Evolutionary conservation across 1,140 invertebrate genomes (phyloP).

Genomic region (Macrosteles quadrilineatus): DNA sequence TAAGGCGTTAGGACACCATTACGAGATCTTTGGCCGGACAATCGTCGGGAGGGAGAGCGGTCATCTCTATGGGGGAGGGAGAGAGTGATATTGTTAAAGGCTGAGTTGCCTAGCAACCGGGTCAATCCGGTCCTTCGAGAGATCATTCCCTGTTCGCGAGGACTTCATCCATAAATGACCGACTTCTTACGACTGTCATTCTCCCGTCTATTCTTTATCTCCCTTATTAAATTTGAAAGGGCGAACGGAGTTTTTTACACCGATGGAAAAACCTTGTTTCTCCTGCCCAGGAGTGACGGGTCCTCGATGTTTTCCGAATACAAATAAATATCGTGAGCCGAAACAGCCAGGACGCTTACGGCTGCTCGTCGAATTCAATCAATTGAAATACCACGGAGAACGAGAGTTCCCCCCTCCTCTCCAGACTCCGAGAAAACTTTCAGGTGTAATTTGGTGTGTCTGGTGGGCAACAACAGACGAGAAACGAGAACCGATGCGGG

Average conservation of each 20-base stretch:
- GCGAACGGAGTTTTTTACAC: not conserved
- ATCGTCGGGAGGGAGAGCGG: not conserved
- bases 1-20: constrained; percentile 16
- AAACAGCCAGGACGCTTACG: not conserved
- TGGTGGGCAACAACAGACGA: not conserved
- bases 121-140: constrained; percentile 15
- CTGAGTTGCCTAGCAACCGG: constrained; percentile 2
- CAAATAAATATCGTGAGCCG: no score
- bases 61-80: not conserved
- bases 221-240: constrained; percentile 3
- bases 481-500: not conserved
- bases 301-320: no score
- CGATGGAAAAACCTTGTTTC: not conserved
- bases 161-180: constrained; percentile 14
- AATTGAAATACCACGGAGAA: constrained; percentile 2
- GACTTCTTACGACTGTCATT: constrained; percentile 14
- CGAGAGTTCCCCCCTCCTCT: not conserved
- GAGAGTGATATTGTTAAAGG: constrained; percentile 1
- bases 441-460: not conserved
- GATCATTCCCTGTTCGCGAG: constrained; percentile 13
- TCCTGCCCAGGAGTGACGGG: not conserved
- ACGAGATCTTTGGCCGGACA: constrained; percentile 4
- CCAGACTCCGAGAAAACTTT: not conserved
- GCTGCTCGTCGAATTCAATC: not conserved
- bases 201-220: constrained; percentile 14